Conservation (phyloP, 2,797 vertebrate species). For the Sebastolobus alascanus region DNA sequence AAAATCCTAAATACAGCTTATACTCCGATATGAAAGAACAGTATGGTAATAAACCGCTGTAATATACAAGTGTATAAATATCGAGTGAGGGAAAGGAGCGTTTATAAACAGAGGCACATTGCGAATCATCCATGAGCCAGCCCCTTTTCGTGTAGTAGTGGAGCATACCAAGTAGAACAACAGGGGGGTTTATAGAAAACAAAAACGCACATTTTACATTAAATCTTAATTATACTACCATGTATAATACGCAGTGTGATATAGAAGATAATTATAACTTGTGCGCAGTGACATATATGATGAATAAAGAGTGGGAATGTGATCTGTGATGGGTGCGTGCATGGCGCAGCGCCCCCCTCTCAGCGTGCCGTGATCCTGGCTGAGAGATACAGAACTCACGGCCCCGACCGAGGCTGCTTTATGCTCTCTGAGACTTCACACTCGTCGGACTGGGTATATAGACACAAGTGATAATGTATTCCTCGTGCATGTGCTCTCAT, state of each 20-base stretch:
- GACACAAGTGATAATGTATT: constrained; percentile 74
- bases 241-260: accelerated
- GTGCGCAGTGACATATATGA: accelerated
- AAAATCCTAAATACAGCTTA: background rate
- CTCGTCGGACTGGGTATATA: background rate
- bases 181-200: accelerated
- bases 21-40: accelerated
- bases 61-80: background rate
- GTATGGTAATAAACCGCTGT: accelerated
- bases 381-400: background rate
- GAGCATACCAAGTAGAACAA: constrained; percentile 56
- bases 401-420: background rate
- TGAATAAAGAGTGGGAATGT: accelerated
- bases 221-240: accelerated
- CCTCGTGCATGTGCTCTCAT: constrained; percentile 81
- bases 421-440: background rate
- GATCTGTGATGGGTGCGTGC: accelerated
- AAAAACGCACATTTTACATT: background rate
- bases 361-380: accelerated
- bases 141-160: constrained; percentile 60
- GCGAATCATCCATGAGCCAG: constrained; percentile 9
- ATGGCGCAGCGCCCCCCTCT: background rate
- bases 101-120: constrained; percentile 77
- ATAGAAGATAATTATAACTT: accelerated
- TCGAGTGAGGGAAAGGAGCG: background rate